phyloP scores from a whole-genome alignment of 2,797 vertebrate genomes.

The Mus minutoides region DNA sequence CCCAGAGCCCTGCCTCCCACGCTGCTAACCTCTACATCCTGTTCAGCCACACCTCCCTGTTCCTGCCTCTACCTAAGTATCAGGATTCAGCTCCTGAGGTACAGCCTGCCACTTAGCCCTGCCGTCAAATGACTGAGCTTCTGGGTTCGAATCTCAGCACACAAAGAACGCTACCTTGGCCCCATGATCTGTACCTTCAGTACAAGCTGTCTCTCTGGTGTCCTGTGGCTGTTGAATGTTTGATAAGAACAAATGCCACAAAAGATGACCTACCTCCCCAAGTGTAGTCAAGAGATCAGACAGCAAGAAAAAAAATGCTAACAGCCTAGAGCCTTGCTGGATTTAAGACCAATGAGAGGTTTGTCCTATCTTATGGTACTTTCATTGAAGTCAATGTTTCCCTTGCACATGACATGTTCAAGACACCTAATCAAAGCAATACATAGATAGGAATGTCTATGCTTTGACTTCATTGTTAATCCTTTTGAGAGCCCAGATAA shows the following conservation, averaged over 20 bases:
- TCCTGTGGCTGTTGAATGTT: background rate
- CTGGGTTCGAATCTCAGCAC: background rate
- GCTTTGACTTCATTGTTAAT: background rate
- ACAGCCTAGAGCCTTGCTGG: background rate
- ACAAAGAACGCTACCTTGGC: background rate
- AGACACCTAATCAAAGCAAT: background rate
- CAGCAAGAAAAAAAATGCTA: background rate
- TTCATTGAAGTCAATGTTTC: background rate
- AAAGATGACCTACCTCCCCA: background rate
- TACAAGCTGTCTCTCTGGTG: background rate
- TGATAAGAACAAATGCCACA: background rate
- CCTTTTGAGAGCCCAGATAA: background rate
- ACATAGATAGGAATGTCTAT: background rate
- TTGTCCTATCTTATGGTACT: background rate
- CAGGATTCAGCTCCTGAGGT: background rate
- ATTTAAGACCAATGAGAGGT: background rate
- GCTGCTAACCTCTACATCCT: background rate
- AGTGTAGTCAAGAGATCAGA: background rate
- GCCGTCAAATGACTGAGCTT: background rate
- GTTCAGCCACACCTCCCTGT: background rate
- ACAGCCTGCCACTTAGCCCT: background rate
- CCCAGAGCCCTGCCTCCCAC: accelerated
- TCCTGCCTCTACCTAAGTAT: background rate
- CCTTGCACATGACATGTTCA: background rate
- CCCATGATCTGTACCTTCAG: background rate